Percentiles rank a stretch among this genome's conserved stretches.
Conservation (phyloP, 1,140 invertebrate genomes). For the Macrobrachium nipponense region DNA sequence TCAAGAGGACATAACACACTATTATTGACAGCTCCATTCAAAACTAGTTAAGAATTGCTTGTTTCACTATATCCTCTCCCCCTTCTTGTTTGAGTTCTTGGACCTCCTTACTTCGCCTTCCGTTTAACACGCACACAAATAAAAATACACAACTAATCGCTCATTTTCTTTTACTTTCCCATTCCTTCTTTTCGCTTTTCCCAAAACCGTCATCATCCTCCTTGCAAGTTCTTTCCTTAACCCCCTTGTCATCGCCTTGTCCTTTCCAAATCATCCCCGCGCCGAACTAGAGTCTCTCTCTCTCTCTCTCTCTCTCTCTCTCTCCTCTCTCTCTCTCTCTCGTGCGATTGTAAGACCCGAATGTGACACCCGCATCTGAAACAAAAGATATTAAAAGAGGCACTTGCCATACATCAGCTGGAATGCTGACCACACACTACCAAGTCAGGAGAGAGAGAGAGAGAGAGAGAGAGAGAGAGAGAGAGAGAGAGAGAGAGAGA, state of each 20-base stretch:
- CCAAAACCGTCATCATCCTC: not conserved
- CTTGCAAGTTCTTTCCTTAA: not conserved
- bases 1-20: too few relatives aligned
- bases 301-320: too few relatives aligned
- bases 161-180: not conserved
- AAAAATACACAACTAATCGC: not conserved
- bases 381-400: slow-evolving; percentile 47
- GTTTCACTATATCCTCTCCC: too few relatives aligned
- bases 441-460: not conserved
- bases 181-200: too few relatives aligned
- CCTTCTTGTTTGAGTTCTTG: too few relatives aligned
- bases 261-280: not conserved
- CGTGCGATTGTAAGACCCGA: not conserved
- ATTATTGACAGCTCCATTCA: too few relatives aligned
- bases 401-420: slow-evolving; percentile 32
- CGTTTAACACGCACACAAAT: too few relatives aligned
- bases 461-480: not conserved
- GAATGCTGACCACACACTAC: slow-evolving; percentile 23
- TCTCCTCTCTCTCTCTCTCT: not conserved
- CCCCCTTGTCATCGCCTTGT: not conserved
- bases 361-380: slow-evolving; percentile 33
- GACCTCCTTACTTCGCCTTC: too few relatives aligned
- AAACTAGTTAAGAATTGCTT: too few relatives aligned
- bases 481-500: not conserved
- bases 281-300: too few relatives aligned